Conservation (phyloP, 92 coral and sea anemone species). For the Ricordea florida region DNA sequence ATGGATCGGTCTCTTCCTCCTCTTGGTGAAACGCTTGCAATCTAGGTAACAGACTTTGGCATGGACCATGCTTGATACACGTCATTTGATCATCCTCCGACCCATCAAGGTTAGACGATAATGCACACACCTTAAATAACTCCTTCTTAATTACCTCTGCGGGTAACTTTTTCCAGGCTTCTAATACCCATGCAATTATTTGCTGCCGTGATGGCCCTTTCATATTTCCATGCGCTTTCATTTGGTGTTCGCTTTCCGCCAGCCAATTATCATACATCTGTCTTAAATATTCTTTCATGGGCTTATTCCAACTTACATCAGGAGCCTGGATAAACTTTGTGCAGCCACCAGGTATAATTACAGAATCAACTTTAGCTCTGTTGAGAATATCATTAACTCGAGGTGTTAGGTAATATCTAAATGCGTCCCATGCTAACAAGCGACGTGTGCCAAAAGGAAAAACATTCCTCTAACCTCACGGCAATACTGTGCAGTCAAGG, state of each 20-base stretch:
- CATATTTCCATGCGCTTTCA: conserved; percentile 50
- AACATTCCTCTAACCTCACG: conserved; percentile 49
- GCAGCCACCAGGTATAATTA: conserved; percentile 46
- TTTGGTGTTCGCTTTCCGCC: conserved; percentile 15
- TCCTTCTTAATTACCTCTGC: conserved; percentile 4
- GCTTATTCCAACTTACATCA: conserved; percentile 43
- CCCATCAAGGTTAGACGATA: conserved; percentile 38
- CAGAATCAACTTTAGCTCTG: conserved; percentile 18
- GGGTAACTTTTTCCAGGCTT: conserved; percentile 33
- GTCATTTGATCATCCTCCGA: conserved; percentile 36
- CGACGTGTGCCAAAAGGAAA: conserved; percentile 33
- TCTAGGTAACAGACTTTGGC: conserved; percentile 34
- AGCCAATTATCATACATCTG: conserved; percentile 20
- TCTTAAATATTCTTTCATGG: conserved; percentile 29
- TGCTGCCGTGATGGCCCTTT: conserved; percentile 28
- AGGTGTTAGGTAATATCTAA: conserved; percentile 42
- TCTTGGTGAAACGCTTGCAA: conserved; percentile 47
- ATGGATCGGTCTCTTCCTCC: conserved; percentile 54
- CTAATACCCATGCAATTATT: conserved; percentile 33
- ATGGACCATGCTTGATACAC: conserved; percentile 54
- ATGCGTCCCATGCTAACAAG: conserved; percentile 53
- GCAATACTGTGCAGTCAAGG: conserved; percentile 58
- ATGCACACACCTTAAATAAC: conserved; percentile 39
- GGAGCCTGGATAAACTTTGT: conserved; percentile 46
- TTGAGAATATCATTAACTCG: conserved; percentile 12